Conservation (phyloP, 2,113 vertebrate genomes). For the Mirounga angustirostris region DNA sequence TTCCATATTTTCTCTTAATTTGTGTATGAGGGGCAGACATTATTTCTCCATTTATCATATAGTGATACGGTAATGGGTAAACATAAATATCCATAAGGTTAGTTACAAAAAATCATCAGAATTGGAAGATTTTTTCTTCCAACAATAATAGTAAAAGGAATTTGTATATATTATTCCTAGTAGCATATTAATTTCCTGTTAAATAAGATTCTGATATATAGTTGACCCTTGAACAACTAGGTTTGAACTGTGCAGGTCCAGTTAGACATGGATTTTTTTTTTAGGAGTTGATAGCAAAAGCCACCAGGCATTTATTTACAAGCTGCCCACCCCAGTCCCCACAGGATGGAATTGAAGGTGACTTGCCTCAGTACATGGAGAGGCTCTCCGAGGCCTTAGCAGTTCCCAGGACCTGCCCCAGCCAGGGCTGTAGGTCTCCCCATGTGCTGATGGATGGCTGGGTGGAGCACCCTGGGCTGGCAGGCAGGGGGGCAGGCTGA, state of each 20-base stretch:
- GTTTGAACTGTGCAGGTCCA: neutral
- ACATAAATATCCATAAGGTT: neutral
- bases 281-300: neutral
- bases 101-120: constrained; percentile 1
- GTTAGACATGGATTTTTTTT: neutral
- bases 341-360: neutral
- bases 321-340: neutral
- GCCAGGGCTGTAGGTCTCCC: neutral
- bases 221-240: neutral
- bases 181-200: neutral
- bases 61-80: neutral
- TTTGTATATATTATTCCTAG: constrained; percentile 2
- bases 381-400: neutral
- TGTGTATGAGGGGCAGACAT: neutral
- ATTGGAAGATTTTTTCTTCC: constrained; percentile 30
- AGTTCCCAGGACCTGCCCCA: neutral
- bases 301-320: neutral
- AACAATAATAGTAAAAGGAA: neutral
- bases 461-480: neutral
- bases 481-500: neutral
- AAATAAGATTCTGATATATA: neutral
- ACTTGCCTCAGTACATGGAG: neutral
- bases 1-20: constrained; percentile 29
- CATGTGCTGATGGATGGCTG: neutral
- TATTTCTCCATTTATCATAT: neutral